A percentile compares a stretch with the other conserved stretches of the same genome.
Conservation (phyloP, 2,113 vertebrate species). For the Perca schrenkii region DNA sequence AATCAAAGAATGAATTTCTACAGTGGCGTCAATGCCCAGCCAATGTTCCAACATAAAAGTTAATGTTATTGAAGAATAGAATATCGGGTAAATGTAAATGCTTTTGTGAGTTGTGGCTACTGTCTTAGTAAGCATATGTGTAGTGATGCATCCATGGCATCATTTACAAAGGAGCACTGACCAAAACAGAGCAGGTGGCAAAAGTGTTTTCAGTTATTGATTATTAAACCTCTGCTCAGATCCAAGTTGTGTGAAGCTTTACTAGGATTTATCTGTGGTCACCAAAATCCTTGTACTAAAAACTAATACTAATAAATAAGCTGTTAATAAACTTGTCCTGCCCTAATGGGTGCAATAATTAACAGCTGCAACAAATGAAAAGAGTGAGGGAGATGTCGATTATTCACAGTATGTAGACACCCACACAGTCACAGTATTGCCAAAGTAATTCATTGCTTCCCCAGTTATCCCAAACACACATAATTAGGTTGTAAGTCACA, state of each 20-base stretch:
- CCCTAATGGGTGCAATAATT: neutral
- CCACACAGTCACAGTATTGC: constrained; percentile 2
- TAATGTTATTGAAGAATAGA: neutral
- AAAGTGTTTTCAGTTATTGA: neutral
- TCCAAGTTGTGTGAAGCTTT: neutral
- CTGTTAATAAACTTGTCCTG: neutral
- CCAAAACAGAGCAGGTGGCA: too few relatives aligned
- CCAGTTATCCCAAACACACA: neutral
- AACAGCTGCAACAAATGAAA: neutral
- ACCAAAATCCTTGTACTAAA: neutral
- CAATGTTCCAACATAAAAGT: neutral
- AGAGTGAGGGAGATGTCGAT: neutral
- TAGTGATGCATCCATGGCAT: neutral
- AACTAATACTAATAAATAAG: neutral
- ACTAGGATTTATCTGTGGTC: neutral
- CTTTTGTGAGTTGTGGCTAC: neutral
- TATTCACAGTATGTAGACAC: neutral
- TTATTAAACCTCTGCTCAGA: neutral
- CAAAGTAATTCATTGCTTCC: constrained; percentile 2
- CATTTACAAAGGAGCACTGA: too few relatives aligned
- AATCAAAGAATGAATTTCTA: neutral
- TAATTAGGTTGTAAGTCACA: neutral
- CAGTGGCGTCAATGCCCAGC: neutral
- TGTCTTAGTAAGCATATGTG: neutral
- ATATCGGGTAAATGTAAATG: neutral